Conservation (phyloP, 2,888 invertebrate genomes). For the Ctena decussata region DNA sequence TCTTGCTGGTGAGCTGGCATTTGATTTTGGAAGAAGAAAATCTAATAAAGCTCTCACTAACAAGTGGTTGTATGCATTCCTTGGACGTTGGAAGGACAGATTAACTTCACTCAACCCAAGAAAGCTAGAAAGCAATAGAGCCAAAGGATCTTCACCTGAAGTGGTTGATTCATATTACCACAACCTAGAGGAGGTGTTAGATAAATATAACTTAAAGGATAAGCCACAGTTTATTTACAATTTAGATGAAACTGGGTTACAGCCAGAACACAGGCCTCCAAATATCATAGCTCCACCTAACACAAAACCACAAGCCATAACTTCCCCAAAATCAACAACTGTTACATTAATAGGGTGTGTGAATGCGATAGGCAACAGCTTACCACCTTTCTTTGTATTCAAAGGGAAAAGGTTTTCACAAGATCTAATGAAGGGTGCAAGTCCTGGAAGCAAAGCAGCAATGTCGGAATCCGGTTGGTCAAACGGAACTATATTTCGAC, state of each 20-base stretch:
- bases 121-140: background rate
- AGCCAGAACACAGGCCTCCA: constrained; percentile 16
- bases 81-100: background rate
- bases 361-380: background rate
- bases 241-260: constrained; percentile 26
- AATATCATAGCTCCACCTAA: background rate
- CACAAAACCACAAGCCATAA: constrained; percentile 9
- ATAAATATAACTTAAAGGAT: too few species aligned
- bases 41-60: background rate
- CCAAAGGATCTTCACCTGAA: background rate
- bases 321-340: constrained; percentile 18
- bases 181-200: background rate
- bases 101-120: background rate
- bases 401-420: constrained; percentile 5
- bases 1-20: constrained; percentile 3
- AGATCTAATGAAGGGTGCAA: constrained; percentile 13
- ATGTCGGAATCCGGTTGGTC: constrained; percentile 41
- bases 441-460: constrained; percentile 5
- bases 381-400: constrained; percentile 41
- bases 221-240: constrained; percentile 30
- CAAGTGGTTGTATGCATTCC: constrained; percentile 12
- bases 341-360: too few species aligned
- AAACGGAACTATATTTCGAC: constrained; percentile 17
- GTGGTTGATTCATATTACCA: background rate
- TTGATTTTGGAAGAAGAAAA: background rate